These are phyloP conservation scores for Cistogaster globosa DNA, from an alignment of 2,888 invertebrate species.

Conservation along the genomic window DNA sequence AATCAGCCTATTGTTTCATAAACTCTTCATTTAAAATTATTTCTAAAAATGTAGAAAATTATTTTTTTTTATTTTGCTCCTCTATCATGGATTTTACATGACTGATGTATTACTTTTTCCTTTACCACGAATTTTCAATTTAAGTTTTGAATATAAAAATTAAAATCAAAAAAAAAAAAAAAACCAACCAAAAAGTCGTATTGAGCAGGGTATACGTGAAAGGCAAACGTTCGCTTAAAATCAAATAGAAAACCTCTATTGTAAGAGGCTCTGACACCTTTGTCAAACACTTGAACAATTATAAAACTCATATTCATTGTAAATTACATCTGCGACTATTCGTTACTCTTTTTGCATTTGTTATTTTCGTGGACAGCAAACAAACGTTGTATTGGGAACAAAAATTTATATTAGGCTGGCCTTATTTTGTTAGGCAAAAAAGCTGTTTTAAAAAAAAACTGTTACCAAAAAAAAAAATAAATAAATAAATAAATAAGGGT, in stretches of 20 bases:
- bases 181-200: neutral
- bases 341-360: neutral
- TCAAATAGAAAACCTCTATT: conserved; percentile 57
- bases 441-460: too few species aligned
- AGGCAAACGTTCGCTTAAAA: conserved; percentile 51
- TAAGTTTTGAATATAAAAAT: neutral
- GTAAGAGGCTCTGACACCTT: conserved; percentile 56
- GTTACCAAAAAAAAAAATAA: too few species aligned
- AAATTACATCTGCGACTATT: neutral
- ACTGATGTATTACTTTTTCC: too few species aligned
- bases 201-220: conserved; percentile 15
- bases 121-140: too few species aligned
- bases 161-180: neutral
- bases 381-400: neutral
- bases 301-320: conserved; percentile 1
- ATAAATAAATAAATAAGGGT: too few species aligned
- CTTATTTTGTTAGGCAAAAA: too few species aligned
- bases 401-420: too few species aligned
- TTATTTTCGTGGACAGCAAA: neutral
- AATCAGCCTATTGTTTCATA: neutral
- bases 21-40: too few species aligned
- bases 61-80: too few species aligned
- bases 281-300: conserved; percentile 31
- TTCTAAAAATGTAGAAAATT: too few species aligned
- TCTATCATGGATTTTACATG: too few species aligned